These are phyloP conservation scores for Anarhynchus alexandrinus DNA, from an alignment of 2,113 vertebrate genomes.

Conservation along the genomic window DNA sequence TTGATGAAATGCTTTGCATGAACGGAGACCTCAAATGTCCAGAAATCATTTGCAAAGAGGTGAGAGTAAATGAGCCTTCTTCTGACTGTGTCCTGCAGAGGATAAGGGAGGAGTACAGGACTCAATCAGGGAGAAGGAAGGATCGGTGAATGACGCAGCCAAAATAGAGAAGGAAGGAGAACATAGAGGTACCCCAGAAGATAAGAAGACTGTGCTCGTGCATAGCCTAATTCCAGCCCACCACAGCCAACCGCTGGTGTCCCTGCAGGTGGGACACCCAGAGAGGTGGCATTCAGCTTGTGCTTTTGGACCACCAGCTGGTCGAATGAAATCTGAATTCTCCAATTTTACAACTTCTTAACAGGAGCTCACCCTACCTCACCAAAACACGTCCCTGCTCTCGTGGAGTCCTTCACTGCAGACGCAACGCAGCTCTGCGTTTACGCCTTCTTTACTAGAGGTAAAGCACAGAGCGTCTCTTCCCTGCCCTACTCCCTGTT, in stretches of 20 bases:
- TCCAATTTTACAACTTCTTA: neutral
- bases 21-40: neutral
- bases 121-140: neutral
- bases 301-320: fast-evolving
- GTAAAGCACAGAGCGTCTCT: neutral
- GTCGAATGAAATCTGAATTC: neutral
- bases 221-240: neutral
- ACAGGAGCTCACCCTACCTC: neutral
- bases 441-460: neutral
- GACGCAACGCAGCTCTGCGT: neutral
- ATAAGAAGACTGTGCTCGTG: neutral
- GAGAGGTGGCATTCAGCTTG: neutral
- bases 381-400: neutral
- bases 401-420: neutral
- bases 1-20: neutral
- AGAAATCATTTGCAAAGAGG: neutral
- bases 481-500: neutral
- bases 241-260: neutral
- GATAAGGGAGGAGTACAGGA: neutral
- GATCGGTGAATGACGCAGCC: neutral
- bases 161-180: neutral
- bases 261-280: neutral
- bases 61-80: neutral
- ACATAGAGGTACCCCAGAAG: fast-evolving
- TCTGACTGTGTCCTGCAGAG: neutral